Evolutionary conservation across 2,888 invertebrate genomes (phyloP).

Genomic region (Luperina nickerlii): DNA sequence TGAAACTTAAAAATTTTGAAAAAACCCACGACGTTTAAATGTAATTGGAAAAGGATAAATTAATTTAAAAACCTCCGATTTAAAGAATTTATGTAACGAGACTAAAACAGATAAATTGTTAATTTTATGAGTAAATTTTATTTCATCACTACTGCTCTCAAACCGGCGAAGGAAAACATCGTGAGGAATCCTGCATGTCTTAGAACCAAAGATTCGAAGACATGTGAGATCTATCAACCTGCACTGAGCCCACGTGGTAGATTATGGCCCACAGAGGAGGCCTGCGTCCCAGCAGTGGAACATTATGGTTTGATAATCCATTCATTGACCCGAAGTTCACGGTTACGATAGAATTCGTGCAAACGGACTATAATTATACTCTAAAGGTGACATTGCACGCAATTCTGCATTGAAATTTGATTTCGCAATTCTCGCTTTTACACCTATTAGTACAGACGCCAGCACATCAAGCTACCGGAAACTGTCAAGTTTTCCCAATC

Average conservation of each 20-base stretch:
- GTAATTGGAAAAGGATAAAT: no score
- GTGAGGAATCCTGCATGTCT: no score
- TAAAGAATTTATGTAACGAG: no score
- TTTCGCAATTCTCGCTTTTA: constrained; percentile 34
- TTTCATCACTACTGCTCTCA: not conserved
- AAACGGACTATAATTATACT: not conserved
- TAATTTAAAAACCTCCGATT: no score
- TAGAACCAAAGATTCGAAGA: not conserved
- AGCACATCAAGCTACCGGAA: no score
- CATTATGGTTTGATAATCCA: not conserved
- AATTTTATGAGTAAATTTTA: not conserved
- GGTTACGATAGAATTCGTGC: constrained; percentile 10
- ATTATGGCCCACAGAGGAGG: not conserved
- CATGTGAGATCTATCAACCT: not conserved
- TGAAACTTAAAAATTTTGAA: no score
- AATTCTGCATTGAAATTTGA: constrained; percentile 34
- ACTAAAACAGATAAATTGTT: no score
- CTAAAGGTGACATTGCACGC: constrained; percentile 30
- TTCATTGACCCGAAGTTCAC: constrained; percentile 32
- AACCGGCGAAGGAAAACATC: not conserved
- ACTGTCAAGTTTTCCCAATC: no score
- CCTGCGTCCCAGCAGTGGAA: not conserved
- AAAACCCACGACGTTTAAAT: no score
- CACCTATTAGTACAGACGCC: not conserved
- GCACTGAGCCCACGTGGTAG: not conserved